phyloP scores from a whole-genome alignment of 2,113 vertebrate genomes.

The Psittacus erithacus region DNA sequence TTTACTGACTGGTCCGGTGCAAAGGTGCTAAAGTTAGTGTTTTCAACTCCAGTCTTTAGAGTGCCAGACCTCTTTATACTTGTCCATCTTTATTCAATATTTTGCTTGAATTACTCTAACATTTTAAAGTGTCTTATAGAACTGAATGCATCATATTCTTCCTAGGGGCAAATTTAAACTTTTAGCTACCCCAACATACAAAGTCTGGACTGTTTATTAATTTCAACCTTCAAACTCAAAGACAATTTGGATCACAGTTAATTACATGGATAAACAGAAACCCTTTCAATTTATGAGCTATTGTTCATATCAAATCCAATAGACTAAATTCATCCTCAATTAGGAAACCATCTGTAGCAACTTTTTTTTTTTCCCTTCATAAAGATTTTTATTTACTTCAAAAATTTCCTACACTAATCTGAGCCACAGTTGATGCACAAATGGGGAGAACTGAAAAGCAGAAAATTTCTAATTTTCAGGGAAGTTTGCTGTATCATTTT shows the following conservation, averaged over 20 bases:
- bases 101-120: background rate
- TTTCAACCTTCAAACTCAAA: slow-evolving; percentile 12
- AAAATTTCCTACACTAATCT: background rate
- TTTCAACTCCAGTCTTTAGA: background rate
- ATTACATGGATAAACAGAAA: slow-evolving; percentile 6
- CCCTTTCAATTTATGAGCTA: background rate
- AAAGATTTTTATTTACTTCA: background rate
- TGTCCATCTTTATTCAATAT: background rate
- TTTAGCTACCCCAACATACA: slow-evolving; percentile 10
- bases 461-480: background rate
- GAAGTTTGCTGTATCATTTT: background rate
- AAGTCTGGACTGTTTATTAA: slow-evolving; percentile 19
- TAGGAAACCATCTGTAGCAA: background rate
- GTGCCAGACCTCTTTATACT: background rate
- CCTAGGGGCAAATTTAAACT: background rate
- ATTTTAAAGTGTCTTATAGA: background rate
- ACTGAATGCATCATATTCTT: background rate
- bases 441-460: rapidly evolving
- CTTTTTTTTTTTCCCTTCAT: background rate
- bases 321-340: background rate
- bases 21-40: background rate
- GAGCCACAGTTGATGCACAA: background rate
- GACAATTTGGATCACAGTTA: slow-evolving; percentile 24
- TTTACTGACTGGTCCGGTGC: background rate
- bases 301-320: slow-evolving; percentile 35